A percentile compares a stretch with the other conserved stretches of the same genome.
Evolutionary conservation across 2,888 invertebrate genomes (phyloP).

Genomic region (Andrena dorsata): DNA sequence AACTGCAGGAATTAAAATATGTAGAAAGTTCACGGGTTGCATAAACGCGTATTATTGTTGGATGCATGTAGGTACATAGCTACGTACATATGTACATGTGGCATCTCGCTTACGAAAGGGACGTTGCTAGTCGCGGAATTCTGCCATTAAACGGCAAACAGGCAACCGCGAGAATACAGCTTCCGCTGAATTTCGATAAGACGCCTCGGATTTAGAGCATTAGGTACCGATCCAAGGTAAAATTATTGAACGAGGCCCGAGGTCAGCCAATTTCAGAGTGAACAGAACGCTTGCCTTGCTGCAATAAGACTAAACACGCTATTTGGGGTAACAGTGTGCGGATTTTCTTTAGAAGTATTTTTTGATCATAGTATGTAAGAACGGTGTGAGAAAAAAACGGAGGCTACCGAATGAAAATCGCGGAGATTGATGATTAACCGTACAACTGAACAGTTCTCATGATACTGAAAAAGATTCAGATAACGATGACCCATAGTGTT

Average conservation of each 20-base stretch:
- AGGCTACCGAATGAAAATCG: constrained; percentile 5
- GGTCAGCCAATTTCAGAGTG: too few relatives aligned
- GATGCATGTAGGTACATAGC: neutral
- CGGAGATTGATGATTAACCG: constrained; percentile 15
- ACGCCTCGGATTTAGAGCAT: too few relatives aligned
- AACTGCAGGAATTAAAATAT: constrained; percentile 21
- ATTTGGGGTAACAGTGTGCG: neutral
- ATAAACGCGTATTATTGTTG: neutral
- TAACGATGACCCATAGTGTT: too few relatives aligned
- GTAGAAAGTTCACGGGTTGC: constrained; percentile 19
- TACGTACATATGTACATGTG: neutral
- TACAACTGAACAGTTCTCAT: too few relatives aligned
- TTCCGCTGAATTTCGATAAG: neutral
- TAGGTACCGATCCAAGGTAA: too few relatives aligned
- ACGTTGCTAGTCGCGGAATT: neutral
- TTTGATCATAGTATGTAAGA: neutral
- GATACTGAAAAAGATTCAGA: too few relatives aligned
- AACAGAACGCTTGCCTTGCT: too few relatives aligned
- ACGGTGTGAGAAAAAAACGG: neutral
- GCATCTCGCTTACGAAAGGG: neutral
- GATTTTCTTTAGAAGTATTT: neutral
- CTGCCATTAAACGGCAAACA: neutral
- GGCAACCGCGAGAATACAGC: neutral
- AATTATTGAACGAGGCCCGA: too few relatives aligned
- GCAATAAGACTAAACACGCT: neutral